Base-by-base conservation (phyloP, 2,113 vertebrate species). In the Scopus umbretta region DNA sequence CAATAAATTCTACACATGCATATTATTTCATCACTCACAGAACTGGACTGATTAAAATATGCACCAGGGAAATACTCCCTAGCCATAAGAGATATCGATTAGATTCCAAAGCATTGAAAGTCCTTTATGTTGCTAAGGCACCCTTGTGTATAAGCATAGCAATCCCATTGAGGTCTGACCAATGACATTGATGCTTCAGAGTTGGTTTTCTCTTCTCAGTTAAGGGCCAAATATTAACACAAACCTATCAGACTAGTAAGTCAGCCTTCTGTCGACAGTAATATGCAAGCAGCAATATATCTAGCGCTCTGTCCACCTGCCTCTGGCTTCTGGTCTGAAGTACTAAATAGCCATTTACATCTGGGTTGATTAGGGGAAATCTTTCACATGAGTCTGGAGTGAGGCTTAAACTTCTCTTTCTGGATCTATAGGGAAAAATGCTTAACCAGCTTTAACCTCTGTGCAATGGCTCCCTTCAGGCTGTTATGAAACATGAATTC, bases 401-500 rank as follows among this genome's bases (percentile, higher is more conserved):
- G 52, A 84, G 55, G 53, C 29, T 92, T 76, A 62, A 92, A 72
- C 73, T 87, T 81, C 86, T 92, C 7, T 59, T 94, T 91, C 92
- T 85, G 53, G 62, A 90, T 83, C 87, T 79, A 42, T 6, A 76
- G 94, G 85, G 71, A 42, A 93, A 96, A 95, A 90, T 47, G 40
- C n/a, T 94, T 97, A 96, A 96, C 85, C 74, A 96, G 90, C 74
- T 96, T 94, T 96, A 97, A 96, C 93, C 87, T 94, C 95, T 73
- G 87, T 73, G 79, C 92, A 93, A 62, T 22, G 5, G 81, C 85
- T 96, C 87, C 92, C 92, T 97, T 80, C 92, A 96, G 90, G 87
- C 94, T 94, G 90, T 93, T 96, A 95, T 93, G 94, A 96, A 97
- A 97, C 94, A 96, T 93, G 93, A 96, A 97, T 97, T 97, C 81